Evolutionary conservation across 2,113 vertebrate genomes (phyloP), one percentile per base, ranked within the genome.

Genomic region (Suncus etruscus): DNA sequence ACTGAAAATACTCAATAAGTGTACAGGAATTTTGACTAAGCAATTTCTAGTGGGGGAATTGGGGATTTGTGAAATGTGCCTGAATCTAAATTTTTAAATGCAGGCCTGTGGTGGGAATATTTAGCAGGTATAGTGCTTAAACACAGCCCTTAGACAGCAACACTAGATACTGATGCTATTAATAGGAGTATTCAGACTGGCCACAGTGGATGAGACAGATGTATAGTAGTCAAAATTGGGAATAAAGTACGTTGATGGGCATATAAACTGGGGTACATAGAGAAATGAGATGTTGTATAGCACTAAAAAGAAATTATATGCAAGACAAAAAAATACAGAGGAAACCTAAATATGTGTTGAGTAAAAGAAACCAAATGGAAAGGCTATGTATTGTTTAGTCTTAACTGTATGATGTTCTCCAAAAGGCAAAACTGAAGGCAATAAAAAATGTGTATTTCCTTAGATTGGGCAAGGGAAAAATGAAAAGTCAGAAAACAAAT

Each of bases 201-300:
- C 54, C 18, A 54, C 54, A 54, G 54, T 54, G 18, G 12, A 54
- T 54, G 9, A 54, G 58, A 15, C 58, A 61, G 58, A 22, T 66
- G 7, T 25, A 29, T 66, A 29, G 11, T 66, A 29, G 65, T 66
- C 63, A 66, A 66, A 25, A 29, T 66, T 66, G 27, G 27, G 65
- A 66, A 11, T 3, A 25, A 10, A 66, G 8, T 27, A 66, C 11
- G 65, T 29, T 66, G 27, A 69, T 31, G 14, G 11, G 31, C 68
- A 29, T 27, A 83, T 70, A 76, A 82, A 82, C 3, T 72, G n/a
- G 51, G 29, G 48, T 63, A 39, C 65, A 72, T 69, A n/a, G 39
- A 86, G 45, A 51, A 86, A 91, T 83, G 11, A 31, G 76, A 45
- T 90, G 47, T 65, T 82, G 45, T 50, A 61, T 61, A 76, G 31